A percentile compares a stretch with the other conserved stretches of the same genome.
These are phyloP conservation scores for Papilio helenus DNA, from an alignment of 1,140 invertebrate genomes.

Conservation along the genomic window DNA sequence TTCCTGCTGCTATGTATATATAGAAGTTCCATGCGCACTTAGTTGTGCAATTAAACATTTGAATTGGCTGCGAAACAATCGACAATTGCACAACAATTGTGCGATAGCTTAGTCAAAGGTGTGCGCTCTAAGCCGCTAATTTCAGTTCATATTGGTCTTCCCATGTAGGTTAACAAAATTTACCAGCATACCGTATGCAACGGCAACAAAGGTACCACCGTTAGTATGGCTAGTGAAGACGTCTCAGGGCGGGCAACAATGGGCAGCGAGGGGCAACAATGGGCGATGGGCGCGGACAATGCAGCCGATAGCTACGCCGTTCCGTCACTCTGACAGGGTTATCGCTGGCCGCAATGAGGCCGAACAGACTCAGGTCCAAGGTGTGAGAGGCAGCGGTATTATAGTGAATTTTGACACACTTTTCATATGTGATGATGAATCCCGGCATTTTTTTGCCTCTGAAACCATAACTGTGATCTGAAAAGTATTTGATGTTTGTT, in stretches of 20 bases:
- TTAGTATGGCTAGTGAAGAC: constrained; percentile 47
- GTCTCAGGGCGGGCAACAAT: constrained; percentile 62
- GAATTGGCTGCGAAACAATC: no score
- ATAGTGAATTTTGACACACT: not conserved
- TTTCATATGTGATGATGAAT: not conserved
- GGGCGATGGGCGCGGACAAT: constrained; percentile 56
- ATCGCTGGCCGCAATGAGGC: constrained; percentile 61
- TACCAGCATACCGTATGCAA: constrained; percentile 5
- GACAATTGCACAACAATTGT: no score
- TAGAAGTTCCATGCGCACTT: no score
- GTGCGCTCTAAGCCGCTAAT: no score
- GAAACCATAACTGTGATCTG: no score
- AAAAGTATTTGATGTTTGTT: no score
- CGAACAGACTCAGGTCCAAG: constrained; percentile 34
- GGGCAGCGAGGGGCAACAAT: constrained; percentile 47
- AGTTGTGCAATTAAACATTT: no score
- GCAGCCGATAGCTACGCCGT: constrained; percentile 67
- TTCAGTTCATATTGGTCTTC: no score
- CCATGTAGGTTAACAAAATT: no score
- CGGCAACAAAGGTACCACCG: constrained; percentile 2
- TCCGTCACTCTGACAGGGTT: constrained; percentile 77
- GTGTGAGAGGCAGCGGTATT: not conserved
- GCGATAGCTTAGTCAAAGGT: no score
- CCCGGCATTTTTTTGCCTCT: no score
- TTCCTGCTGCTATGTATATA: no score